Evolutionary conservation across 1,140 invertebrate species (phyloP), one percentile per base, ranked within the genome.

Genomic region (Cyrtorhinus lividipennis): DNA sequence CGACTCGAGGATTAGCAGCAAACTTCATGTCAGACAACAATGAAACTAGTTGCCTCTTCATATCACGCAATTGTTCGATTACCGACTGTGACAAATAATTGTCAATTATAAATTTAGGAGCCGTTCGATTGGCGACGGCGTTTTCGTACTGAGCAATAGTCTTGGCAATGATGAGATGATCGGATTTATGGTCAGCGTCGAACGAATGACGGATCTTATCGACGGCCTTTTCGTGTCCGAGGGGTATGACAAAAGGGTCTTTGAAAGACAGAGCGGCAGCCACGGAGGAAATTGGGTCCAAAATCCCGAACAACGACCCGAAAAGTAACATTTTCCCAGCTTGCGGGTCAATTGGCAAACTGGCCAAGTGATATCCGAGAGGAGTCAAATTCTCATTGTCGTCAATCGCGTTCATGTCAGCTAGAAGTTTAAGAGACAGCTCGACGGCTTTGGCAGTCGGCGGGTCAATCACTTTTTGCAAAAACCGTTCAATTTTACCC

Each of bases 191-290:
- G 2, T 79, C 81, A 15, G 79, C 70, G 0, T 86, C 77, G 15
- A 96, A 73, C 18, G 79, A 70, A 0, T 75, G 70, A 72, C 85
- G 87, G 2, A 76, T 78, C 46, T 71, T 60, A 68, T 88, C 82
- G 0, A 85, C 84, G 67, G 80, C 71, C 22, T 75, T 72, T 72
- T 94, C 88, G 75, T 85, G 82, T 24, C 79, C 79, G 79, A 94
- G 68, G 0, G 91, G 90, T 22, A 83, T 78, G 57, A 84, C 76
- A 73, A 95, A 95, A 0, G 92, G 83, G 69, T 92, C 88, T 73
- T 93, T 95, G 68, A 89, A 95, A 30, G 84, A 83, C 57, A 95
- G 79, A 30, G 85, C 83, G 0, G 91, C 90, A 2, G 90, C 91
- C 0, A 95, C 82, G 1, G 88, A 84, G 30, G 91, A 82, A 25